Evolutionary conservation across 2,797 vertebrate genomes (phyloP).

Genomic region (Dromococcyx pavoninus): DNA sequence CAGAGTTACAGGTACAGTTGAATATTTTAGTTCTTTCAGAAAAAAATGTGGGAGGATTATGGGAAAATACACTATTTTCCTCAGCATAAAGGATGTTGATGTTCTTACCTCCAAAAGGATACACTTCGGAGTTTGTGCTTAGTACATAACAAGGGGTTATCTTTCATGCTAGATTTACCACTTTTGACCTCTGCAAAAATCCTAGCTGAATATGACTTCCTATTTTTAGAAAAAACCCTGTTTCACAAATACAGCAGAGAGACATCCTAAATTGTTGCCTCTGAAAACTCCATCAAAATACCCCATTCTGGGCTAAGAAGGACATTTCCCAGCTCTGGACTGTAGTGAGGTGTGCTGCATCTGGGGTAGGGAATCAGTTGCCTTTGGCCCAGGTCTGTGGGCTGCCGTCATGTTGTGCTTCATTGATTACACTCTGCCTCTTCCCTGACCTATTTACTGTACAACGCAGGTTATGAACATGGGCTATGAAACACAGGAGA

Average conservation of each 20-base stretch:
- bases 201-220: background rate
- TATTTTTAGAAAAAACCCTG: background rate
- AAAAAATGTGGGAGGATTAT: background rate
- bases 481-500: background rate
- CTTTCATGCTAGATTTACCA: background rate
- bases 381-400: background rate
- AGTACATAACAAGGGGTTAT: background rate
- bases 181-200: background rate
- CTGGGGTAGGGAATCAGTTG: fast-evolving
- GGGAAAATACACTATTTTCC: background rate
- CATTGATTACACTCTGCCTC: background rate
- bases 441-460: background rate
- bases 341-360: fast-evolving
- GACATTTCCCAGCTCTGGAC: background rate
- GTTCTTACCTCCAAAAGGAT: background rate
- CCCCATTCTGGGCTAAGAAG: background rate
- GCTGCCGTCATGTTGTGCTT: fast-evolving
- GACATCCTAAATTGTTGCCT: background rate
- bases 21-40: background rate
- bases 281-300: background rate
- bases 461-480: fast-evolving
- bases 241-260: background rate
- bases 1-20: background rate
- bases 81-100: background rate
- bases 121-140: background rate